Evolutionary conservation across 2,888 invertebrate species (phyloP).

Genomic region (Microplitis manilae): DNA sequence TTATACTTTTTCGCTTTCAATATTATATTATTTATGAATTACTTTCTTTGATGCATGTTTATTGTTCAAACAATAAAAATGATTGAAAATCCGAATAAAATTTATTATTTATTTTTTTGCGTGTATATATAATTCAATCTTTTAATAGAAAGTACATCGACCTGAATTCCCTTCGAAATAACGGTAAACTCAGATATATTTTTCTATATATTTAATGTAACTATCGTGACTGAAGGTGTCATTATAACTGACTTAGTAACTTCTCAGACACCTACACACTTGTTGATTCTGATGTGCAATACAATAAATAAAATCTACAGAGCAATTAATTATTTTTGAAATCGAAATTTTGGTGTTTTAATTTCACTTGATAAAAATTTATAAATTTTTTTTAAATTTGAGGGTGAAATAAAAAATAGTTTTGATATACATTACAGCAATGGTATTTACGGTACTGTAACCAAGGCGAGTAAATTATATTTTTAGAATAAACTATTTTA

Average conservation of each 20-base stretch:
- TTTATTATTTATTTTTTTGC: no score
- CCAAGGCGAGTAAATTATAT: constrained; percentile 39
- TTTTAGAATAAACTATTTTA: constrained; percentile 50
- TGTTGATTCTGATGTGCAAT: background rate
- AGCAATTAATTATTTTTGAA: background rate
- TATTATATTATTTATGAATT: no score
- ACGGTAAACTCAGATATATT: constrained; percentile 36
- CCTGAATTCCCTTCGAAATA: constrained; percentile 41
- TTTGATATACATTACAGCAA: background rate
- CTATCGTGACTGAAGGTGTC: constrained; percentile 1
- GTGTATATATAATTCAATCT: background rate
- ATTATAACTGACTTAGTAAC: constrained; percentile 16
- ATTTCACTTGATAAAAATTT: no score
- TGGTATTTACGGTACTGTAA: background rate
- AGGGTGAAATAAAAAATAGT: no score
- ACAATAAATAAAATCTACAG: constrained; percentile 4
- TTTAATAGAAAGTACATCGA: constrained; percentile 37
- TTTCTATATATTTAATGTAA: background rate
- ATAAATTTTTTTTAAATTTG: no score
- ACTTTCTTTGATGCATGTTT: no score
- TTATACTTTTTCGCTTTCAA: no score
- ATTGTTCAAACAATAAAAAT: no score
- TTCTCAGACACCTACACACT: constrained; percentile 29
- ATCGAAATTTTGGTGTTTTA: no score
- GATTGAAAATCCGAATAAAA: no score